Base-by-base conservation (phyloP, 2,797 vertebrate species). In the Parotocinclus haroldoi region DNA sequence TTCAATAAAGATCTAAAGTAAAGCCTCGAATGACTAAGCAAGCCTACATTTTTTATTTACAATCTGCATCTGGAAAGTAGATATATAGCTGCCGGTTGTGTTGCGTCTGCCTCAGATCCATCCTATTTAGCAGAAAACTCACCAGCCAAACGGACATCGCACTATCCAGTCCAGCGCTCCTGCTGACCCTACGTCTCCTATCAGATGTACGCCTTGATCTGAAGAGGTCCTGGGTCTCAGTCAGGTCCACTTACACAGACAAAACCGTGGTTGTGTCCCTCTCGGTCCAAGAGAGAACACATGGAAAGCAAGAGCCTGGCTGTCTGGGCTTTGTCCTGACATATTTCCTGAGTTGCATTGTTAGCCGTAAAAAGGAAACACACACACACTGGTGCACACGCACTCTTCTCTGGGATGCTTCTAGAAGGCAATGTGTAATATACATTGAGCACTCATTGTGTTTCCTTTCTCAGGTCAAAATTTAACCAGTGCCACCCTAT, bases 311-410 rank as follows among this genome's bases (percentile, higher is more conserved):
- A 80, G 76, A 86, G 85, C 70, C 84, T 60, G 11, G 52, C 65
- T 69, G 86, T 84, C 88, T 82, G 81, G 80, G 78, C 81, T 87
- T 85, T 87, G 88, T 89, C 87, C 88, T 85, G 83, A 87, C 86
- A 84, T 67, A 86, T 89, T 91, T 90, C 89, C 89, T 90, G 87
- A 81, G 76, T 78, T 79, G 77, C 82, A 90, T 90, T 90, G 89
- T 90, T 88, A 83, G 76, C 68, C 62, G 69, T 79, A 66, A 66
- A 77, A 73, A 84, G 82, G 87, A 87, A 86, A 89, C 84, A 78
- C 72, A 69, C 72, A 50, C 66, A 60, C 66, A 55, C 39, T 10
- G 55, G 44, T 44, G 63, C 63, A 63, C 44, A 17, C 58, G 66
- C 64, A 60, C 58, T 68, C 68, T 16, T 74, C 79, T 72, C 77